Percentiles rank a stretch among this genome's conserved stretches.
Conservation (phyloP, 2,888 invertebrate species). For the Ormyrus pomaceus region DNA sequence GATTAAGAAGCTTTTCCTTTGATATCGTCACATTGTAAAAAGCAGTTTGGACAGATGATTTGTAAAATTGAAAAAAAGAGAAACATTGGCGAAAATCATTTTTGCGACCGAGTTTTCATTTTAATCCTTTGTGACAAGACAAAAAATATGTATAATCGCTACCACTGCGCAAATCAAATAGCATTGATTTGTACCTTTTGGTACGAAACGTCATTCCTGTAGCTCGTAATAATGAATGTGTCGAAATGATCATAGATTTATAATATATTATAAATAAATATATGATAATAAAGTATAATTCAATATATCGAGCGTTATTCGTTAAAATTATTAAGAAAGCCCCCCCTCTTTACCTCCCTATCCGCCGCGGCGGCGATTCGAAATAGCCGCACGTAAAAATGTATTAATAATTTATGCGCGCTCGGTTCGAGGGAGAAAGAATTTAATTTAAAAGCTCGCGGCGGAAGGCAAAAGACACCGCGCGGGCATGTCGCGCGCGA, state of each 20-base stretch:
- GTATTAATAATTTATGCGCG: conserved; percentile 35
- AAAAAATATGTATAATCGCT: too few relatives aligned
- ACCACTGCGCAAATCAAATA: neutral
- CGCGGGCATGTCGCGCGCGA: neutral
- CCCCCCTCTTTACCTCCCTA: neutral
- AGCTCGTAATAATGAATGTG: conserved; percentile 67
- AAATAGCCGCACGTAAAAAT: conserved; percentile 4
- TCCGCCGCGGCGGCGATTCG: neutral
- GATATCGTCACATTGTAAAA: conserved; percentile 9
- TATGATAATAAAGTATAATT: conserved; percentile 69
- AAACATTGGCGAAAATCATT: neutral
- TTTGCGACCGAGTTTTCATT: neutral
- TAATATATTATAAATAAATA: conserved; percentile 62
- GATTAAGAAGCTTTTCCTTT: neutral
- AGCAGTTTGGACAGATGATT: neutral
- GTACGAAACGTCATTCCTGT: conserved; percentile 57
- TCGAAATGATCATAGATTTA: conserved; percentile 70
- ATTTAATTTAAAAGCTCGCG: conserved; percentile 50
- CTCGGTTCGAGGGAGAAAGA: conserved; percentile 3
- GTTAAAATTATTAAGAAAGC: neutral
- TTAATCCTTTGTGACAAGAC: neutral
- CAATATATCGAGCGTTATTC: conserved; percentile 59
- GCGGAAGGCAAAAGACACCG: neutral
- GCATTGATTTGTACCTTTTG: conserved; percentile 48
- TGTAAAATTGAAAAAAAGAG: too few relatives aligned